Conservation (phyloP, 2,797 vertebrate species). For the Heteromormyrus szaboi region DNA sequence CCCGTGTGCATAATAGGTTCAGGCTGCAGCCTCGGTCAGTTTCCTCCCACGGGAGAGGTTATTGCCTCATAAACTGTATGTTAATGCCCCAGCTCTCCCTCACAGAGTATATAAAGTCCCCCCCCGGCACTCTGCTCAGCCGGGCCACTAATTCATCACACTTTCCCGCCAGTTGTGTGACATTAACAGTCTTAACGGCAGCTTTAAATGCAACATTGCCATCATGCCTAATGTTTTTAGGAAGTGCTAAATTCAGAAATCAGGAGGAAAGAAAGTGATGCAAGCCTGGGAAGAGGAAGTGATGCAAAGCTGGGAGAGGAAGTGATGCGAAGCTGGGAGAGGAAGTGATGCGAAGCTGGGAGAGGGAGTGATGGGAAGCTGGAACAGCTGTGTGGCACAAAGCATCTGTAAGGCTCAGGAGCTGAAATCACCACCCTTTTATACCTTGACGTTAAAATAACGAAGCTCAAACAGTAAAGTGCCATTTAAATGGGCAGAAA, state of each 20-base stretch:
- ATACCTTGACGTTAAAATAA: not conserved
- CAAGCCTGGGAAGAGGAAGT: not conserved
- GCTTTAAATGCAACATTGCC: slow-evolving; percentile 8
- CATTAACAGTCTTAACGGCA: not conserved
- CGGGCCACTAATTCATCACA: slow-evolving; percentile 23
- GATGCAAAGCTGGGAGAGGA: not conserved
- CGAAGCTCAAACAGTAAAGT: not conserved
- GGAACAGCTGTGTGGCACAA: not conserved
- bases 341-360: not conserved
- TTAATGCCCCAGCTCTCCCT: slow-evolving; percentile 38
- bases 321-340: not conserved
- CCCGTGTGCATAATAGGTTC: slow-evolving; percentile 38
- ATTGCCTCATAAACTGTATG: slow-evolving; percentile 50
- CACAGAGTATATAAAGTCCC: slow-evolving; percentile 31
- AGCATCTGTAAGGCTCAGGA: not conserved
- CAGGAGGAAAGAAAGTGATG: not conserved
- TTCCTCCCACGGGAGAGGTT: slow-evolving; percentile 42
- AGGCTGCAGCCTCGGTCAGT: slow-evolving; percentile 44
- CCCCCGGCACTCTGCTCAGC: not conserved
- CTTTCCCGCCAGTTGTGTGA: slow-evolving; percentile 20
- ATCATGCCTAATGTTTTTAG: not conserved
- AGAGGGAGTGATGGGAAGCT: not conserved
- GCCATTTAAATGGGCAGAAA: not conserved
- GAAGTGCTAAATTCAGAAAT: slow-evolving; percentile 10
- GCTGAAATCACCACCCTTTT: not conserved